These are phyloP conservation scores for Tricholauxania praeusta DNA, from an alignment of 2,888 invertebrate genomes.

Conservation along the genomic window DNA sequence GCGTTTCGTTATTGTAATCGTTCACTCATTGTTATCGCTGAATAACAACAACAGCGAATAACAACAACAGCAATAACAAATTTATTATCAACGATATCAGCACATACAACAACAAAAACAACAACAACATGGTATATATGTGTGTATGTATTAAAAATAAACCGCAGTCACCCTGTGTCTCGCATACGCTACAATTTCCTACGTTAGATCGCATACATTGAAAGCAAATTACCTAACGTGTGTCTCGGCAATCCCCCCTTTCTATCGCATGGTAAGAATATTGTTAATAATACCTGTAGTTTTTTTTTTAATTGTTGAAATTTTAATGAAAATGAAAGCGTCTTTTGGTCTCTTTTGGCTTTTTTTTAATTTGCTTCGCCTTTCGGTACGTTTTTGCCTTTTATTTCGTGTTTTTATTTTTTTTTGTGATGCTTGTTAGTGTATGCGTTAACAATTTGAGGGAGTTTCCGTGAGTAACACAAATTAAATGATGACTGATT, in stretches of 20 bases:
- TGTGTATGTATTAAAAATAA: neutral
- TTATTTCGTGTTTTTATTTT: neutral
- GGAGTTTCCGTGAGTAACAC: conserved; percentile 20
- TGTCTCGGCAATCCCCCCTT: too few species aligned
- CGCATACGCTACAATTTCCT: neutral
- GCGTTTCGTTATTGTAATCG: neutral
- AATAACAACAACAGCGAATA: conserved; percentile 17
- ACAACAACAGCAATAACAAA: neutral
- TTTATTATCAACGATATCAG: neutral
- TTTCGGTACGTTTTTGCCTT: neutral
- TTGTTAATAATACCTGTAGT: too few species aligned
- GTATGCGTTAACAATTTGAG: conserved; percentile 6
- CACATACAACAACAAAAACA: neutral
- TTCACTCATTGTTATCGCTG: conserved; percentile 10
- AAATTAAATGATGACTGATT: neutral
- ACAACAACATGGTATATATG: neutral
- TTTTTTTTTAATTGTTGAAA: neutral
- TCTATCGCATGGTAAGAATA: too few species aligned
- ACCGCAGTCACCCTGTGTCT: neutral
- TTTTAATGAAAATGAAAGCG: conserved; percentile 17
- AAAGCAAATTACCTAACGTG: too few species aligned
- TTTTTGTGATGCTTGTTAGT: neutral
- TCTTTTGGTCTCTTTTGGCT: conserved; percentile 2
- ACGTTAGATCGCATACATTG: too few species aligned
- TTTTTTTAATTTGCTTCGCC: neutral